Percentiles rank a stretch among this genome's conserved stretches.
Evolutionary conservation across 2,888 invertebrate genomes (phyloP).

Genomic region (Polyploca ridens): DNA sequence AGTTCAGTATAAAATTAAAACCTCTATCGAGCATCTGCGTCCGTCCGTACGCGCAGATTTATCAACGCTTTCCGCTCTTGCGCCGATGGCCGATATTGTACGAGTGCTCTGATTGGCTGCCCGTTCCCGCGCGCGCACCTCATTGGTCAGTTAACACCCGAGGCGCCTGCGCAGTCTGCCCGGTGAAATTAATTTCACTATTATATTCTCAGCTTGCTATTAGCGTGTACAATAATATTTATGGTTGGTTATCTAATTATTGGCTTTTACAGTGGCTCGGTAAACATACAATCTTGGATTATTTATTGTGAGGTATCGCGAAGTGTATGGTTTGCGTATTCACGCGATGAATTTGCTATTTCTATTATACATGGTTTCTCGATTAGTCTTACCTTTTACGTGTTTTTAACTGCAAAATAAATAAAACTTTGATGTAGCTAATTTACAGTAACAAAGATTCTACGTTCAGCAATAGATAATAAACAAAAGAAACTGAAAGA

Average conservation of each 20-base stretch:
- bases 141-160: slow-evolving; percentile 36
- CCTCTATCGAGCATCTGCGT: slow-evolving; percentile 40
- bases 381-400: background rate
- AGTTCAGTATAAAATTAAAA: slow-evolving; percentile 12
- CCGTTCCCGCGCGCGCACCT: slow-evolving; percentile 18
- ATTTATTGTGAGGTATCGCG: background rate
- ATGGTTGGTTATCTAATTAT: slow-evolving; percentile 41
- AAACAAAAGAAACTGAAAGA: too few relatives aligned
- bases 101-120: slow-evolving; percentile 34
- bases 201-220: slow-evolving; percentile 29
- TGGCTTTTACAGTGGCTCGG: slow-evolving; percentile 25
- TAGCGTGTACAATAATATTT: slow-evolving; percentile 34
- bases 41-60: slow-evolving; percentile 38
- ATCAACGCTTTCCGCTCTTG: slow-evolving; percentile 39
- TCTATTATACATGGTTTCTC: background rate
- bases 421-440: background rate
- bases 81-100: slow-evolving; percentile 28
- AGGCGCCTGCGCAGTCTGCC: slow-evolving; percentile 32
- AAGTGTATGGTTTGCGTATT: background rate
- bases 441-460: too few relatives aligned
- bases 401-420: background rate
- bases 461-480: too few relatives aligned
- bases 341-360: background rate
- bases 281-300: slow-evolving; percentile 25
- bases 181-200: slow-evolving; percentile 37